Percentiles rank a stretch among this genome's conserved stretches.
phyloP scores from a whole-genome alignment of 2,113 vertebrate genomes.

The Lycaon pictus region DNA sequence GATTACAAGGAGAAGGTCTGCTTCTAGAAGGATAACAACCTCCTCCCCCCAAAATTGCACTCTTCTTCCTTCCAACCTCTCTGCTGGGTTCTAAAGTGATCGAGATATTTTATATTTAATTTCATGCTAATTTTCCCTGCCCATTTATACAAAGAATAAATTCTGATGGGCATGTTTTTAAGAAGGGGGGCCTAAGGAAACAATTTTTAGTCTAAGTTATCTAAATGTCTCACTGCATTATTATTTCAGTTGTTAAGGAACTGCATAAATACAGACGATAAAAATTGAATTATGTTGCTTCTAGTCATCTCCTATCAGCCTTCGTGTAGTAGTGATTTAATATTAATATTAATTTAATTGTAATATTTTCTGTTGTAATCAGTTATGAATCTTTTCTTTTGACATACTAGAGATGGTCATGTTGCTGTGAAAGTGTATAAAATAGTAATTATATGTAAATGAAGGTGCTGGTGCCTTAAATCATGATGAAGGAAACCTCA shows the following conservation, averaged over 20 bases:
- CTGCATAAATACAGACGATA: slow-evolving; percentile 24
- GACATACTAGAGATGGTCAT: background rate
- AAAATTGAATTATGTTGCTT: slow-evolving; percentile 71
- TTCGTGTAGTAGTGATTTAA: slow-evolving; percentile 58
- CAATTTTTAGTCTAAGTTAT: background rate
- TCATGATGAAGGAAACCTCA: background rate
- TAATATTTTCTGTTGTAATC: slow-evolving; percentile 37
- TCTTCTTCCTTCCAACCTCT: background rate
- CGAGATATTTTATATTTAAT: background rate
- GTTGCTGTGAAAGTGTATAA: background rate
- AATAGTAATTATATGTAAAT: background rate
- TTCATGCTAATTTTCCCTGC: background rate
- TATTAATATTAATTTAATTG: background rate
- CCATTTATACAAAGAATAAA: background rate
- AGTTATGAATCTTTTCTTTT: background rate
- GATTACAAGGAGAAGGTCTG: background rate
- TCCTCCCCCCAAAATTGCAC: no score
- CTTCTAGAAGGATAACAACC: background rate
- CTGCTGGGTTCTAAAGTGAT: background rate
- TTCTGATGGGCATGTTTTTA: slow-evolving; percentile 19
- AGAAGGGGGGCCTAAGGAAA: background rate
- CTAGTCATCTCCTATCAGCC: slow-evolving; percentile 72
- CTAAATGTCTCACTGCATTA: background rate
- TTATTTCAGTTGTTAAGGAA: slow-evolving; percentile 74
- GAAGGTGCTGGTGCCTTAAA: background rate